These are phyloP conservation scores for Metaphire vulgaris DNA, from an alignment of 1,140 invertebrate species.

Conservation along the genomic window DNA sequence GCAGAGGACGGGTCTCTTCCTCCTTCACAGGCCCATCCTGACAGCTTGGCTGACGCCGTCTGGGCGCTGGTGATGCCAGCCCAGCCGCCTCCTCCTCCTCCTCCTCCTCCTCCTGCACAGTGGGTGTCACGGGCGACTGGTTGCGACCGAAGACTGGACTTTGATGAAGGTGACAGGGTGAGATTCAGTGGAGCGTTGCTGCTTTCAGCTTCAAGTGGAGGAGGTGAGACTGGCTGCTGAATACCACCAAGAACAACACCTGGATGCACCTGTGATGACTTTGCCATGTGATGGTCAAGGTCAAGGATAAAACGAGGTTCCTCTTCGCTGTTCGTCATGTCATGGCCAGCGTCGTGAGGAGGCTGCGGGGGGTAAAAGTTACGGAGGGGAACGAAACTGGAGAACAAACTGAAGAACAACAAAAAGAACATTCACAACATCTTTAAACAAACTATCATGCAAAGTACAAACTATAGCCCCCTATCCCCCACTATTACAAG, in stretches of 20 bases:
- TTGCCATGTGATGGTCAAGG: background rate
- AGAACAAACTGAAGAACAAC: background rate
- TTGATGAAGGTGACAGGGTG: background rate
- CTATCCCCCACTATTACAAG: too few species aligned
- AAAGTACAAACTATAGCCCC: too few species aligned
- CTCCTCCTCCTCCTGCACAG: too few species aligned
- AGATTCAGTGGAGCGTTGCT: background rate
- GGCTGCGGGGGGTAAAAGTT: background rate
- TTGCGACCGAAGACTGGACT: background rate
- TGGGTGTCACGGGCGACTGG: background rate
- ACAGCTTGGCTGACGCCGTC: too few species aligned
- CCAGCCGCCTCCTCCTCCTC: too few species aligned
- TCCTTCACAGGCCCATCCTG: too few species aligned
- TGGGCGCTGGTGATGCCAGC: too few species aligned
- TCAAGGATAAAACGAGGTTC: background rate
- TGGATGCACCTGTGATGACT: background rate
- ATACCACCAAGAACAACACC: background rate
- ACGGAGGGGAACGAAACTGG: background rate
- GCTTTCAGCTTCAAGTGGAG: background rate
- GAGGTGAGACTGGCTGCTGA: background rate
- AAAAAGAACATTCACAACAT: too few species aligned
- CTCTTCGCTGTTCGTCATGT: background rate
- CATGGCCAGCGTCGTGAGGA: background rate
- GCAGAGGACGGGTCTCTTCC: background rate
- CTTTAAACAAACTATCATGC: too few species aligned